Evolutionary conservation across 1,140 invertebrate species (phyloP), one percentile per base, ranked within the genome.

Genomic region (Ectropis grisescens): DNA sequence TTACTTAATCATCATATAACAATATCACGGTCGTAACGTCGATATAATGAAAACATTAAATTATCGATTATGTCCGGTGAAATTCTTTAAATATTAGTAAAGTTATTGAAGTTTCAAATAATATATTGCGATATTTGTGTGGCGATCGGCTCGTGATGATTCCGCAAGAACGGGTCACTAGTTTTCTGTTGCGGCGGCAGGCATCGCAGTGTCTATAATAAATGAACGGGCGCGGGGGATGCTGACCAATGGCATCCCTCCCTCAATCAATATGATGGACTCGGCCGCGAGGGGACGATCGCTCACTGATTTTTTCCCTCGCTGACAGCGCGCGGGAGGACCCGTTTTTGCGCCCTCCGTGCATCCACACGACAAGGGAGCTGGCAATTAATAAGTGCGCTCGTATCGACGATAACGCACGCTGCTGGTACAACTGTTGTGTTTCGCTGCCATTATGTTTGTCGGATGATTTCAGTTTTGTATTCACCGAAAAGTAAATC

Each of bases 181-280:
- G 3, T 19, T 19, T 19, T 28, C 30, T 44, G 37, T 37, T 14
- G 25, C 23, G 23, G 44, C 46, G 45, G 62, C 74, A 74, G 67
- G 67, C 67, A 76, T 74, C 71, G 56, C 57, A 61, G 54, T 69
- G 68, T 80, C 66, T 76, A 76, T 80, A 80, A 80, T 80, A 80
- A 75, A 80, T 80, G 75, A 80, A 69, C 66, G 64, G 60, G 60
- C 59, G 61, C 58, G 64, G 70, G 66, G 65, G 67, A 71, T 52
- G 62, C 68, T 74, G 71, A 70, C 69, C 70, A 62, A 67, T 70
- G 66, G 56, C 54, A 69, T 68, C 64, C 75, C 75, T 67, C 75
- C 71, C 71, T 80, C 75, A 80, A 80, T 80, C 75, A 80, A 80
- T 80, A 80, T 80, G 75, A 80, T 80, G 72, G 75, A 80, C 71